Conservation (phyloP, 2,888 invertebrate genomes). For the Copidosoma aretas region DNA sequence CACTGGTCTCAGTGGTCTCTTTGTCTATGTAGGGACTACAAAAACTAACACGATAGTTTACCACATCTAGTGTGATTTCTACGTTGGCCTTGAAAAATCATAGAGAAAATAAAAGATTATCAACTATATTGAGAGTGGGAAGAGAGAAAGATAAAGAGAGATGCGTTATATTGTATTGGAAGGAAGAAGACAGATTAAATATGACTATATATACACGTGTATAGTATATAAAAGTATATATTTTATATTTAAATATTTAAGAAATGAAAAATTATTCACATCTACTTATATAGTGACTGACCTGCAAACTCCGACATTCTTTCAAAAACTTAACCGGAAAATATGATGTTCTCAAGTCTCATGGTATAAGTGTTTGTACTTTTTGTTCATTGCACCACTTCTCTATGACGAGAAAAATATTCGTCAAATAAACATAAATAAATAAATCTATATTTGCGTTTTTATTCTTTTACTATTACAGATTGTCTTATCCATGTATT, state of each 20-base stretch:
- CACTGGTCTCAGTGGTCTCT: slow-evolving; percentile 33
- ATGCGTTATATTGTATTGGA: slow-evolving; percentile 56
- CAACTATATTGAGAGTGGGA: slow-evolving; percentile 42
- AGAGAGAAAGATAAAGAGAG: slow-evolving; percentile 41
- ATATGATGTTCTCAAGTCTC: slow-evolving; percentile 49
- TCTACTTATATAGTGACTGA: slow-evolving; percentile 47
- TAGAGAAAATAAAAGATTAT: slow-evolving; percentile 46
- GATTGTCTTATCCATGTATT: not conserved
- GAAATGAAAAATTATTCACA: slow-evolving; percentile 44
- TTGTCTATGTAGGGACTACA: slow-evolving; percentile 26
- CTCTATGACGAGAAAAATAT: slow-evolving; percentile 46
- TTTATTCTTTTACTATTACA: not conserved
- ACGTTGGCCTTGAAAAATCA: slow-evolving; percentile 61
- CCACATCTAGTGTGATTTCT: slow-evolving; percentile 60
- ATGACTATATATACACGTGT: slow-evolving; percentile 46
- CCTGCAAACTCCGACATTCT: slow-evolving; percentile 49
- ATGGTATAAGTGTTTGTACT: slow-evolving; percentile 49
- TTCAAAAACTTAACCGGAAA: slow-evolving; percentile 45
- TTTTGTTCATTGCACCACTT: slow-evolving; percentile 51
- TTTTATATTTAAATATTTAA: slow-evolving; percentile 56
- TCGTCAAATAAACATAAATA: slow-evolving; percentile 51
- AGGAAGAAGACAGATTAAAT: slow-evolving; percentile 51
- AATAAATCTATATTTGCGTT: slow-evolving; percentile 5
- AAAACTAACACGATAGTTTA: slow-evolving; percentile 48
- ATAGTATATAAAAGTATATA: slow-evolving; percentile 51